Base-by-base conservation (phyloP, 1,140 invertebrate genomes). In the Watersipora subatra region DNA sequence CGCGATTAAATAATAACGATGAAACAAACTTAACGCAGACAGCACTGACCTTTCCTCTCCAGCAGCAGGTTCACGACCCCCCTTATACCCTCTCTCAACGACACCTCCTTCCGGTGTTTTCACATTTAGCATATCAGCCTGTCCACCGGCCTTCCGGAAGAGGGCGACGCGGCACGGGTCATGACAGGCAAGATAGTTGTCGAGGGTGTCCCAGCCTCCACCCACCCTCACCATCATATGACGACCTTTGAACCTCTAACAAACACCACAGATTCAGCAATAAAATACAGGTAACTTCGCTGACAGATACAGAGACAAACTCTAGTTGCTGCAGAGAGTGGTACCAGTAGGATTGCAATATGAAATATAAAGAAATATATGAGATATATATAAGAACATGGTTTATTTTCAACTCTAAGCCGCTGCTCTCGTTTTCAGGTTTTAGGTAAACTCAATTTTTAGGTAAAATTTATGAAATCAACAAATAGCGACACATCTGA, bases 141-240 rank as follows among this genome's bases (percentile, higher is more conserved):
- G 27, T 12, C 7, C 58, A 12, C 58, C 58, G 7, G 22, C 62
- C 24, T 72, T 66, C 20, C 68, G 68, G 67, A 77, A 77, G 61
- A 73, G 71, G 17, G 71, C 71, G 46, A 77, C 69, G 59, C 72
- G 85, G 79, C 92, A 94, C 0, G 93, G 93, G 78, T 95, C 92
- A 76, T 97, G 93, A 77, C 93, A 93, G 77, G 92, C 88, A 75
- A 97, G 81, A 80, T 95, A 97, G 78, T 97, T 92, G 65, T 91
- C 87, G 17, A 97, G 82, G 0, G 93, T 97, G 78, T 97, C 93
- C 93, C 93, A 97, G 27, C 93, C 93, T 12, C 93, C 93, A 0
- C 94, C 94, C 7, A 97, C 93, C 68, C 93, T 86, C 17, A 97
- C 93, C 94, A 97, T 97, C 58, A 97, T 90, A 83, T 97, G 93